phyloP scores from a whole-genome alignment of 2,888 invertebrate species.

The Trypoxylon attenuatum region DNA sequence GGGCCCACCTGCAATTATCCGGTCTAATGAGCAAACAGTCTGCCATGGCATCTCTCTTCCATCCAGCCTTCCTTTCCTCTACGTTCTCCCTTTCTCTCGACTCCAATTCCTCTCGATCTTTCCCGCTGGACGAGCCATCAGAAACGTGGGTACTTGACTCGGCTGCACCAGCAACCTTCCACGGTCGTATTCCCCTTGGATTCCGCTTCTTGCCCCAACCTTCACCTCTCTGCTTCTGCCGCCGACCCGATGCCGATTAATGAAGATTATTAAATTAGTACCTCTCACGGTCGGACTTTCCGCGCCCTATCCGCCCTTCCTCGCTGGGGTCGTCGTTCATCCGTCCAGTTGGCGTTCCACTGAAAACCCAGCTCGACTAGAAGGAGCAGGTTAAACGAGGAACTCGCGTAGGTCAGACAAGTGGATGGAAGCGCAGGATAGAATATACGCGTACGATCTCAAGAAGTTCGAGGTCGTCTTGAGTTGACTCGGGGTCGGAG shows the following conservation, averaged over 20 bases:
- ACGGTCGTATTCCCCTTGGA: conserved; percentile 39
- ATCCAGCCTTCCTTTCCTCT: conserved; percentile 21
- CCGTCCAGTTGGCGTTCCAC: no score
- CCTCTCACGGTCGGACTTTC: conserved; percentile 58
- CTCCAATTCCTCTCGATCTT: conserved; percentile 41
- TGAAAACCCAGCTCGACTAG: conserved; percentile 22
- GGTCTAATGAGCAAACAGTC: conserved; percentile 74
- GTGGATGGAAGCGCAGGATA: background rate
- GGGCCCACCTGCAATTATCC: conserved; percentile 72
- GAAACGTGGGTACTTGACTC: conserved; percentile 53
- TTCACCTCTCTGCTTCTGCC: conserved; percentile 23
- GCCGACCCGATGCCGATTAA: conserved; percentile 53
- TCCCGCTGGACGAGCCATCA: conserved; percentile 49
- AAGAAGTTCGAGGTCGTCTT: conserved; percentile 7
- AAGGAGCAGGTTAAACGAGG: conserved; percentile 18
- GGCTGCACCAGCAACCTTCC: conserved; percentile 48
- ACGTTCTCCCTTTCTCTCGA: conserved; percentile 28
- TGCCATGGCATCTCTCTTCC: conserved; percentile 44
- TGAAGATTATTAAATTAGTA: conserved; percentile 71
- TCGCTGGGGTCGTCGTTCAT: no score
- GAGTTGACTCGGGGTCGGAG: conserved; percentile 17
- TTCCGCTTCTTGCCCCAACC: conserved; percentile 30
- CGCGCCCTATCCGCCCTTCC: conserved; percentile 22
- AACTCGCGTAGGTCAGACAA: conserved; percentile 1
- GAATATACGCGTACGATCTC: conserved; percentile 1